Conservation (phyloP, 2,113 vertebrate genomes). For the Xyrauchen texanus region DNA sequence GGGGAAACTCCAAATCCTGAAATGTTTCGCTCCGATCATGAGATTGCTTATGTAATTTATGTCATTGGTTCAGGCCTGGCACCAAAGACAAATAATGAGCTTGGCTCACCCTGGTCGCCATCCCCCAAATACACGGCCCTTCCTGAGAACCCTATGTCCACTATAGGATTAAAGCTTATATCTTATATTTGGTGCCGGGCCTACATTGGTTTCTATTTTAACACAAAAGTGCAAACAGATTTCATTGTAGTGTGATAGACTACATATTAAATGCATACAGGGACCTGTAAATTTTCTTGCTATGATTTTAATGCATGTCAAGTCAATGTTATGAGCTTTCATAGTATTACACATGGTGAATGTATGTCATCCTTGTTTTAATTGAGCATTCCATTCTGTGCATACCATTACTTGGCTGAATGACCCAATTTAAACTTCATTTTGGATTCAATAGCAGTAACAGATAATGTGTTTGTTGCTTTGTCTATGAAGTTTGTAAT, state of each 20-base stretch:
- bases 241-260: not conserved
- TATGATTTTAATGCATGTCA: not conserved
- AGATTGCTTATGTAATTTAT: not conserved
- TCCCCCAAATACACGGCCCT: no score
- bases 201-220: no score
- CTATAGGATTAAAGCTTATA: no score
- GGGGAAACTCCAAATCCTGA: not conserved
- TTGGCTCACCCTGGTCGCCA: no score
- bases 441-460: not conserved
- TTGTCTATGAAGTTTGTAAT: not conserved
- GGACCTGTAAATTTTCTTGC: no score
- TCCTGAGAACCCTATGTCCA: no score
- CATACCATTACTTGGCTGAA: constrained; percentile 5
- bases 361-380: constrained; percentile 17
- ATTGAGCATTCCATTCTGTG: not conserved
- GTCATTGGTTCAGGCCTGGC: not conserved
- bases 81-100: no score
- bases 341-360: not conserved
- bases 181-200: no score
- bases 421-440: constrained; percentile 3
- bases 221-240: no score
- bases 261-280: not conserved
- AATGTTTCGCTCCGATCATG: not conserved
- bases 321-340: not conserved
- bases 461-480: not conserved